phyloP scores from a whole-genome alignment of 2,113 vertebrate genomes.

The Malurus melanocephalus region DNA sequence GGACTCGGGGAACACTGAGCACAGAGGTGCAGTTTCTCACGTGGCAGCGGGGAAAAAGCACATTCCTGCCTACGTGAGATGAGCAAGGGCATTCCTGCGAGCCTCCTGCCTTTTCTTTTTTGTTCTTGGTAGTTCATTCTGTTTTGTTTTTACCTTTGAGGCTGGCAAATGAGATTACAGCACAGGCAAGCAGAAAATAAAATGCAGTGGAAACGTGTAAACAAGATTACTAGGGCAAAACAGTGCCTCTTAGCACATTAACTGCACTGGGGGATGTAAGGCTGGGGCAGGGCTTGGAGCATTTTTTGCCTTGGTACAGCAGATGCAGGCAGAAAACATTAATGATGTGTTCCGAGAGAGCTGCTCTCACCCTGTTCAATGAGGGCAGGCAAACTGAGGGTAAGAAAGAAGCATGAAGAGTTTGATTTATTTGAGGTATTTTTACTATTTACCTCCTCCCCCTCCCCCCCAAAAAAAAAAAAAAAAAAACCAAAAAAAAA shows the following conservation, averaged over 20 bases:
- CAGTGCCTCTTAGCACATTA: background rate
- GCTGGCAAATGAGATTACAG: background rate
- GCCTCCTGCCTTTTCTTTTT: background rate
- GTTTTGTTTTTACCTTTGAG: background rate
- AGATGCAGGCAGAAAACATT: background rate
- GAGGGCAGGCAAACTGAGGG: background rate
- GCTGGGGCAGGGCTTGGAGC: background rate
- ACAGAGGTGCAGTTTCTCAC: background rate
- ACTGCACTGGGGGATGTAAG: background rate
- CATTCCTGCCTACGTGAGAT: background rate
- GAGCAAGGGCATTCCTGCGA: background rate
- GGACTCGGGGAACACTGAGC: background rate
- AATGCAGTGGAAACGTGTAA: background rate
- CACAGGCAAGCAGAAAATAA: background rate
- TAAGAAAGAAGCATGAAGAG: background rate
- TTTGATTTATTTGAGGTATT: background rate
- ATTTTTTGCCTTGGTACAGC: background rate
- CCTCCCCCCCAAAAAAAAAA: background rate
- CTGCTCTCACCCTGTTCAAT: background rate
- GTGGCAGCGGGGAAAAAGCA: background rate
- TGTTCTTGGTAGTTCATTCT: background rate
- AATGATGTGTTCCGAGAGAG: background rate
- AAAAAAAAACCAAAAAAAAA: too few species aligned
- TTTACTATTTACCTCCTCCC: background rate
- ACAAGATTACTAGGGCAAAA: background rate